Percentiles rank a stretch among this genome's conserved stretches.
phyloP scores from a whole-genome alignment of 2,113 vertebrate species.

The Fulmarus glacialis region DNA sequence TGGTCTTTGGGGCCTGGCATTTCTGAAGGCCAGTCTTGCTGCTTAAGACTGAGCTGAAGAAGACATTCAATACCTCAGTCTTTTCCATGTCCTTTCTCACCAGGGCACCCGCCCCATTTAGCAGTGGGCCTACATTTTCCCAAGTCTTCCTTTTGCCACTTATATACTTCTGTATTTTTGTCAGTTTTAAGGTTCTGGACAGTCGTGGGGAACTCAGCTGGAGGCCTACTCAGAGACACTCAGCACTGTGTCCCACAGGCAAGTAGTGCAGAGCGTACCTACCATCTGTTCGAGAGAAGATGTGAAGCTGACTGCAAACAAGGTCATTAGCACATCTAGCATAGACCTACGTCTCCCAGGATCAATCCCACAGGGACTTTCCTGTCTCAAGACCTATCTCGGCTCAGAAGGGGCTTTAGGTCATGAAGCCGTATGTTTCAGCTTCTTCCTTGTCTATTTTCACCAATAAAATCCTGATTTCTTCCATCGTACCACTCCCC shows the following conservation, averaged over 20 bases:
- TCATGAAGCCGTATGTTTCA: not conserved
- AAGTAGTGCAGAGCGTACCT: not conserved
- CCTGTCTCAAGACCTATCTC: not conserved
- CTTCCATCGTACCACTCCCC: not conserved
- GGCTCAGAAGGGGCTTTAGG: not conserved
- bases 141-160: not conserved
- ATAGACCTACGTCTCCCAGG: not conserved
- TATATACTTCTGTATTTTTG: not conserved
- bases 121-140: not conserved
- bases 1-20: not conserved
- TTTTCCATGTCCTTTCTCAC: not conserved
- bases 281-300: not conserved
- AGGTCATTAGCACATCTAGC: not conserved
- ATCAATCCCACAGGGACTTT: not conserved
- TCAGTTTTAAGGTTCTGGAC: not conserved
- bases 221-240: not conserved
- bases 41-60: not conserved
- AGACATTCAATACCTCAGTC: not conserved
- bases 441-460: not conserved
- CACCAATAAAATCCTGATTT: not conserved
- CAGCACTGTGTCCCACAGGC: not conserved
- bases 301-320: not conserved
- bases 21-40: not conserved
- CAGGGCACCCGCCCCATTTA: not conserved
- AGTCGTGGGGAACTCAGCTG: not conserved